Evolutionary conservation across 1,140 invertebrate species (phyloP), one percentile per base, ranked within the genome.

Genomic region (Helicoverpa zea): DNA sequence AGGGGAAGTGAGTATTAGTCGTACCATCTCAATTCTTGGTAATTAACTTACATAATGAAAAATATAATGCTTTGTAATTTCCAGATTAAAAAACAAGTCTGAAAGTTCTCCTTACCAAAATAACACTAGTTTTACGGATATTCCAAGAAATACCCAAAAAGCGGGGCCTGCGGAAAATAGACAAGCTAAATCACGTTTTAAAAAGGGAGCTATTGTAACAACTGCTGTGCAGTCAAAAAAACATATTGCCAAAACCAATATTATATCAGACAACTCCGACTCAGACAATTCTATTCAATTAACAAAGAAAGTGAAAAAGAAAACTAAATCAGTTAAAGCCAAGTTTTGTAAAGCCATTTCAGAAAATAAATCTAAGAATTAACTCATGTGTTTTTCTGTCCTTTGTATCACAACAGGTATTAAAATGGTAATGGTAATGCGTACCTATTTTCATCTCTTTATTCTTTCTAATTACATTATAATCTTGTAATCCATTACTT

Each of bases 171-270:
- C 81, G 74, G 88, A 95, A 79, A 89, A 81, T 30, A 94, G 91
- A 84, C 86, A 91, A 81, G 81, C 91, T 56, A 95, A 94, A 78
- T 94, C 89, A 81, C 95, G 95, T 80, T 96, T 97, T 83, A 95
- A 95, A 85, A 96, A 96, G 85, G 92, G 95, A 79, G 96, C 96
- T n/a, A 92, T 96, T 83, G 96, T 96, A 3, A 94, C 96, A 16
- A 96, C 96, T 18, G 96, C 95, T 10, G 92, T 96, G 63, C 94
- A 95, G 84, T 91, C 85, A 5, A 94, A 92, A 58, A 94, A 93
- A 77, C 49, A 49, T 35, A 78, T 52, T 78, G 43, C 61, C 49
- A 78, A 66, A 83, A 82, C 87, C 58, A 87, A 87, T 86, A 86
- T 91, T 23, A 85, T 92, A 7, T 93, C 93, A 61, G 95, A 96